phyloP scores from a whole-genome alignment of 2,113 vertebrate species.

The Apodemus sylvaticus region DNA sequence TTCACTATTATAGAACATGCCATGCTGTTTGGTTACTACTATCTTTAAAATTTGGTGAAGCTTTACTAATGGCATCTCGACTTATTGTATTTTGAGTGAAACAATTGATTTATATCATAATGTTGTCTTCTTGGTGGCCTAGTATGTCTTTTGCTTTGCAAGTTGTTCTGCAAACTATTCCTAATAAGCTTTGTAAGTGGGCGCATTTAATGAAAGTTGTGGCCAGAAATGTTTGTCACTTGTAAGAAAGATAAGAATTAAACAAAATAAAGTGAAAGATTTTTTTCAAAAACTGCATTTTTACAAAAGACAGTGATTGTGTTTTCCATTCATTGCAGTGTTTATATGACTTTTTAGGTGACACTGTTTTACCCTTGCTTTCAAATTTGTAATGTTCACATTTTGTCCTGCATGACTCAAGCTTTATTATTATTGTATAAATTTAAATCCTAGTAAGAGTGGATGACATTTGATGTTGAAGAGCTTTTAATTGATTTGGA shows the following conservation, averaged over 20 bases:
- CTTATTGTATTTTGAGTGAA: slow-evolving; percentile 70
- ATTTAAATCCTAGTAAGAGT: slow-evolving; percentile 47
- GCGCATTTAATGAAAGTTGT: slow-evolving; percentile 47
- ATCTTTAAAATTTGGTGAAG: slow-evolving; percentile 63
- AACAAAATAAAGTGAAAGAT: not conserved
- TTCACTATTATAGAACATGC: slow-evolving; percentile 73
- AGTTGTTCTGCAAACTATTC: slow-evolving; percentile 71
- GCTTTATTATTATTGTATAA: slow-evolving; percentile 36
- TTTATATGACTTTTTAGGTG: slow-evolving; percentile 22
- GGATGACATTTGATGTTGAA: slow-evolving; percentile 25
- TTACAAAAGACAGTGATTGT: slow-evolving; percentile 57
- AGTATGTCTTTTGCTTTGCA: slow-evolving; percentile 66
- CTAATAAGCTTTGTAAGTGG: slow-evolving; percentile 57
- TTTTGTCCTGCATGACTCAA: slow-evolving; percentile 56
- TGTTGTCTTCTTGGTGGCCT: slow-evolving; percentile 58
- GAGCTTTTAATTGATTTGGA: slow-evolving; percentile 45
- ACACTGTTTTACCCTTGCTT: slow-evolving; percentile 53
- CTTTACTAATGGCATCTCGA: slow-evolving; percentile 66
- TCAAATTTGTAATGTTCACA: slow-evolving; percentile 9
- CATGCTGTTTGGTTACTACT: slow-evolving; percentile 74
- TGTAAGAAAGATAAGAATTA: slow-evolving; percentile 66
- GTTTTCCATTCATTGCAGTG: slow-evolving; percentile 28
- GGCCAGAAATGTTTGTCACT: slow-evolving; percentile 53
- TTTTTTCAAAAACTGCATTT: slow-evolving; percentile 63
- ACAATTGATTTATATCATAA: slow-evolving; percentile 69